Conservation (phyloP, 2,113 vertebrate species). For the Anarhynchus alexandrinus region DNA sequence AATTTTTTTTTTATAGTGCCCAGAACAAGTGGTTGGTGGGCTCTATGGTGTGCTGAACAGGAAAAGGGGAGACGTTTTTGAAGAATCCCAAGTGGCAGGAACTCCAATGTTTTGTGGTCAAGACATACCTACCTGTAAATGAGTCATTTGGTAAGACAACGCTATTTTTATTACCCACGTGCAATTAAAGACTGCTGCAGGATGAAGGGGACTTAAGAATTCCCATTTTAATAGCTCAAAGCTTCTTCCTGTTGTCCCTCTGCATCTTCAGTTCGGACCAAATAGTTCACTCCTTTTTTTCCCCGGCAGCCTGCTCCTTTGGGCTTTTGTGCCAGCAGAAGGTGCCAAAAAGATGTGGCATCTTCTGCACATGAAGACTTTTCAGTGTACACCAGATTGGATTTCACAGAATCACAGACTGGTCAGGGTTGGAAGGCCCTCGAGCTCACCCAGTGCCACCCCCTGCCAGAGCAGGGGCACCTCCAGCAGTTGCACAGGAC, state of each 20-base stretch:
- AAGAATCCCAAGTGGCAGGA: conserved; percentile 67
- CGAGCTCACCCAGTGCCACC: no score
- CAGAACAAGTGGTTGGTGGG: conserved; percentile 66
- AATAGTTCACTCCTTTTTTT: background rate
- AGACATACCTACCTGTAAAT: conserved; percentile 66
- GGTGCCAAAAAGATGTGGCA: background rate
- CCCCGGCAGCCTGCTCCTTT: background rate
- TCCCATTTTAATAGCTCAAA: background rate
- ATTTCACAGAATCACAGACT: no score
- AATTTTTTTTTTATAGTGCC: conserved; percentile 1
- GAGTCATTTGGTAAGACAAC: conserved; percentile 64
- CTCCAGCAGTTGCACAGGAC: no score
- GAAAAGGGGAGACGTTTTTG: conserved; percentile 62
- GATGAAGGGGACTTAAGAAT: background rate
- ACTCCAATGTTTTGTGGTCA: conserved; percentile 66
- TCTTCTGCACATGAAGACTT: background rate
- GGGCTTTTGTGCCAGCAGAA: background rate
- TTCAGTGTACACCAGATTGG: background rate
- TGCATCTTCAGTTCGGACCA: background rate
- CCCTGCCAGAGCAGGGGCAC: no score
- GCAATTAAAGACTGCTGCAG: background rate
- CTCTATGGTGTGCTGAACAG: conserved; percentile 69
- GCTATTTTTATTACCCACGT: background rate
- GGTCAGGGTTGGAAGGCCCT: no score
- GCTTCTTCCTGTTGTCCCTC: background rate